Evolutionary conservation across 2,113 vertebrate genomes (phyloP).

Genomic region (Pholis gunnellus): DNA sequence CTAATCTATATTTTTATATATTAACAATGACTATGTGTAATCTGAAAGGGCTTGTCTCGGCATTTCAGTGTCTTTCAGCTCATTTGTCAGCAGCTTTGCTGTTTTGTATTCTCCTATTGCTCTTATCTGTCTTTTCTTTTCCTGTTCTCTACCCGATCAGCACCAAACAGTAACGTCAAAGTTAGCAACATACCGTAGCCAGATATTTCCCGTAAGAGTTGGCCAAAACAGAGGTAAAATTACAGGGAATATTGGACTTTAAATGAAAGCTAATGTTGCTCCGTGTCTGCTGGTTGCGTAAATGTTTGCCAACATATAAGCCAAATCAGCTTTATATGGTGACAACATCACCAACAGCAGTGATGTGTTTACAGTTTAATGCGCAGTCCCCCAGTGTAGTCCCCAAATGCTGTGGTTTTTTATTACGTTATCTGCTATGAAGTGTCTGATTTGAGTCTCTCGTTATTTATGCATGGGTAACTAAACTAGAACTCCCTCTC

Average conservation of each 20-base stretch:
- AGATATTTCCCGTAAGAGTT: background rate
- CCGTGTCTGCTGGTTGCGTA: background rate
- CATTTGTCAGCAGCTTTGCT: background rate
- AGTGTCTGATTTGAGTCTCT: background rate
- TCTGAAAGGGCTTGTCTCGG: rapidly evolving
- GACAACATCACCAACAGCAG: background rate
- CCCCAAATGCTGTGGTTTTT: background rate
- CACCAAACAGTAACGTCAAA: background rate
- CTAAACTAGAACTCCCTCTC: background rate
- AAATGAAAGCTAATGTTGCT: background rate
- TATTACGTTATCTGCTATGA: background rate
- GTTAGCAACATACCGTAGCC: background rate
- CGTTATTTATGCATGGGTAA: background rate
- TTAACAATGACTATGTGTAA: background rate
- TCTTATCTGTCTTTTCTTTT: background rate
- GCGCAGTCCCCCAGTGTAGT: too few relatives aligned
- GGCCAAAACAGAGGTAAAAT: background rate
- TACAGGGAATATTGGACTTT: background rate
- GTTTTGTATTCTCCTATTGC: background rate
- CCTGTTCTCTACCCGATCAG: background rate
- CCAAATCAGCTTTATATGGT: background rate
- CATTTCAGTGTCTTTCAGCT: slow-evolving; percentile 12
- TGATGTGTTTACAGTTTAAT: background rate
- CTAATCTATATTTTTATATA: background rate
- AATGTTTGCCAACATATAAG: background rate